phyloP scores from a whole-genome alignment of 2,888 invertebrate species.

The Athetis lepigone region DNA sequence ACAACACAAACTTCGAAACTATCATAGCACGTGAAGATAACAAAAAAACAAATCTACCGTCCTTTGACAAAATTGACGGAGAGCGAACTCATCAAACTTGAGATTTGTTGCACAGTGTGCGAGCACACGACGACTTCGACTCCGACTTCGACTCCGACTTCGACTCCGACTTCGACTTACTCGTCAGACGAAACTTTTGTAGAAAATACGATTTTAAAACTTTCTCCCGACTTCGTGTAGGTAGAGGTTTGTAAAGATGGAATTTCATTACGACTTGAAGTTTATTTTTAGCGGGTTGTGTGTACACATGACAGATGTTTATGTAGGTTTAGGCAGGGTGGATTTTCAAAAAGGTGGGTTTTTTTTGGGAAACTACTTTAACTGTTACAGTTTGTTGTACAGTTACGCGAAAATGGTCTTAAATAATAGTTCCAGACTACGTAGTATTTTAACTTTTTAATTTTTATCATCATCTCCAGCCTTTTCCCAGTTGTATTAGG shows the following conservation, averaged over 20 bases:
- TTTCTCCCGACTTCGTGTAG: constrained; percentile 17
- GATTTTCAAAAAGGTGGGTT: too few relatives aligned
- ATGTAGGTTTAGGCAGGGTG: too few relatives aligned
- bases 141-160: too few relatives aligned
- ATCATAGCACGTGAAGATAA: not conserved
- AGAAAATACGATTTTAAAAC: constrained; percentile 45
- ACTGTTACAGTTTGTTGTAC: too few relatives aligned
- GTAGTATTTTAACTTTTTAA: too few relatives aligned
- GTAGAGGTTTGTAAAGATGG: constrained; percentile 6
- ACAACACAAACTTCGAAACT: not conserved
- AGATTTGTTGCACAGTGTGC: constrained; percentile 71
- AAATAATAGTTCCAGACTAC: too few relatives aligned
- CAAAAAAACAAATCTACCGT: constrained; percentile 24
- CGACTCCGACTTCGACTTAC: constrained; percentile 23
- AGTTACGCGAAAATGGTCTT: too few relatives aligned
- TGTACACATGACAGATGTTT: not conserved
- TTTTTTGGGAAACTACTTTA: too few relatives aligned
- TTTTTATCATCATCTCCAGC: too few relatives aligned
- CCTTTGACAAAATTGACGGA: constrained; percentile 63
- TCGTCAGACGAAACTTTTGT: constrained; percentile 21
- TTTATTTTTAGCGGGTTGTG: not conserved
- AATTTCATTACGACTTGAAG: constrained; percentile 34
- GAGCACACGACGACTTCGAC: constrained; percentile 7
- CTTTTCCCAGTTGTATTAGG: too few relatives aligned
- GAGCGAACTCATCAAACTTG: constrained; percentile 75